Conservation (phyloP, 2,888 invertebrate genomes). For the Branchellion lobata region DNA sequence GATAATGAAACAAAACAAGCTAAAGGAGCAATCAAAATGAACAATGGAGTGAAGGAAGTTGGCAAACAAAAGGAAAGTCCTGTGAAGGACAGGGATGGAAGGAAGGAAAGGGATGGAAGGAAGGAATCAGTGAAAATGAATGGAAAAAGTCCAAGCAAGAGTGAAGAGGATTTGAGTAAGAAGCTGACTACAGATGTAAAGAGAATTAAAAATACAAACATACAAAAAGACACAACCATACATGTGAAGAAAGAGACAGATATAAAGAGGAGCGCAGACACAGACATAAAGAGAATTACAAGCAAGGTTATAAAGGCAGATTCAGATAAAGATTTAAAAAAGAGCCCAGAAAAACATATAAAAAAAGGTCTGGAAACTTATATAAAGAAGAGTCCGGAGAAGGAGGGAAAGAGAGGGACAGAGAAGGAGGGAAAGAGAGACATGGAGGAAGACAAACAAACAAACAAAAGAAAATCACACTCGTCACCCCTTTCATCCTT, state of each 20-base stretch:
- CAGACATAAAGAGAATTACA: constrained; percentile 31
- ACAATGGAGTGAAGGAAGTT: constrained; percentile 3
- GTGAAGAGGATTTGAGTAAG: constrained; percentile 51
- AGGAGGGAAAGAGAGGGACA: neutral
- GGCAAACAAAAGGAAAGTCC: constrained; percentile 31
- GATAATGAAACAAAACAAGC: constrained; percentile 20
- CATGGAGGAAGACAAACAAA: neutral
- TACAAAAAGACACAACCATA: constrained; percentile 28
- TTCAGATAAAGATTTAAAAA: constrained; percentile 39
- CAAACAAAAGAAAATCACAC: neutral
- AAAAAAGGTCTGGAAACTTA: constrained; percentile 55
- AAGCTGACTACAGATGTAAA: constrained; percentile 38
- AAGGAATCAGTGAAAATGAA: constrained; percentile 4
- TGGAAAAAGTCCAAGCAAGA: neutral
- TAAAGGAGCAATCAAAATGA: constrained; percentile 31
- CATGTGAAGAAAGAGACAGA: constrained; percentile 14
- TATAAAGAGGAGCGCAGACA: neutral
- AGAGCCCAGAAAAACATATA: constrained; percentile 41
- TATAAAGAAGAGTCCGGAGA: neutral
- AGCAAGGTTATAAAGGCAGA: constrained; percentile 53
- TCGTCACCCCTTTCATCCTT: neutral
- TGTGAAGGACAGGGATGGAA: neutral
- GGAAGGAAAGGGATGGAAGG: neutral
- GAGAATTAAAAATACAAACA: constrained; percentile 54
- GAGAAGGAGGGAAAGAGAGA: neutral